Evolutionary conservation across 2,113 vertebrate species (phyloP).

Genomic region (Alexandromys fortis): DNA sequence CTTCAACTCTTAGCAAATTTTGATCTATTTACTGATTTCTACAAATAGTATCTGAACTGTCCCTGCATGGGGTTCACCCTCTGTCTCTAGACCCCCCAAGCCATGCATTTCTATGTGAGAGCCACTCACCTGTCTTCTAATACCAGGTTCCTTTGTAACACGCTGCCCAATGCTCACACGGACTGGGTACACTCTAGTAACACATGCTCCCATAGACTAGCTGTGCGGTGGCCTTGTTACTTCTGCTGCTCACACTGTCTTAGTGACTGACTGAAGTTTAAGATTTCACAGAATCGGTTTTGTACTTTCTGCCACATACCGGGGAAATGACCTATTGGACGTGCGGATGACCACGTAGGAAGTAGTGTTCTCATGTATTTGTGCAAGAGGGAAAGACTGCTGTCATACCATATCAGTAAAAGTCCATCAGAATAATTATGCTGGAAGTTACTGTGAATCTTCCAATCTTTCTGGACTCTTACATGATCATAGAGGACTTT

Average conservation of each 20-base stretch:
- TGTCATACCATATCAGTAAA: not conserved
- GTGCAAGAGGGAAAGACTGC: not conserved
- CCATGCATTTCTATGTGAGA: not conserved
- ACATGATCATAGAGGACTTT: not conserved
- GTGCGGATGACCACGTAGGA: not conserved
- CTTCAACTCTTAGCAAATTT: constrained; percentile 46
- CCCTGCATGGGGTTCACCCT: not conserved
- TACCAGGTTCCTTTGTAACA: not conserved
- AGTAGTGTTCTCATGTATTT: not conserved
- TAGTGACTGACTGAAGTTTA: not conserved
- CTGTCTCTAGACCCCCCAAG: not conserved
- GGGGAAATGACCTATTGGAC: not conserved
- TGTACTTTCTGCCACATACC: not conserved
- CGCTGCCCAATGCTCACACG: not conserved
- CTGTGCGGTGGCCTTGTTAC: not conserved
- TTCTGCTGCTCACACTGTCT: not conserved
- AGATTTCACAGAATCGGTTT: not conserved
- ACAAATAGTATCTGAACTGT: not conserved
- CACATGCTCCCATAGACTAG: not conserved
- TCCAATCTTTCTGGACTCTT: not conserved
- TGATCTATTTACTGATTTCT: constrained; percentile 8
- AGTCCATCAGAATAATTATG: not conserved
- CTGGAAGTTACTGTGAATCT: not conserved
- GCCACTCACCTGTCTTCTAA: not conserved
- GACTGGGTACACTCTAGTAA: not conserved